These are phyloP conservation scores for Lasius platythorax DNA, from an alignment of 2,888 invertebrate species.

Conservation along the genomic window DNA sequence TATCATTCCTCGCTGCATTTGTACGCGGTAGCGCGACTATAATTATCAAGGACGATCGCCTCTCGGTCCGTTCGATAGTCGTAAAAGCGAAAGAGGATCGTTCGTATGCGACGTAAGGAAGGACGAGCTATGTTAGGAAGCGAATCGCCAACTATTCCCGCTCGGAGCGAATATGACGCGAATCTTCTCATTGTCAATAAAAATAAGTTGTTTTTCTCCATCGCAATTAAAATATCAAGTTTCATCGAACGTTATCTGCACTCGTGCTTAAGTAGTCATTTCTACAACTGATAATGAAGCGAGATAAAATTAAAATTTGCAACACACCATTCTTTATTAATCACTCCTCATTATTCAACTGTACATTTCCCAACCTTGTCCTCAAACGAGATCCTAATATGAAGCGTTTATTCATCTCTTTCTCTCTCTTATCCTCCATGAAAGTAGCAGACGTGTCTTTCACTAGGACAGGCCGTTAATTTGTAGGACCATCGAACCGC, in stretches of 20 bases:
- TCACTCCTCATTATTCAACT: neutral
- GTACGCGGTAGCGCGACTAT: conserved; percentile 26
- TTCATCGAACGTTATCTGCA: neutral
- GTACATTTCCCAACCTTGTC: neutral
- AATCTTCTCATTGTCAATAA: conserved; percentile 22
- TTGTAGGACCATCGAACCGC: conserved; percentile 79
- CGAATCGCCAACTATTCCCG: conserved; percentile 23
- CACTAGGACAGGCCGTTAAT: conserved; percentile 77
- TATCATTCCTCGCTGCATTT: neutral
- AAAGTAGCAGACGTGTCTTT: conserved; percentile 25
- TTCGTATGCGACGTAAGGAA: conserved; percentile 44
- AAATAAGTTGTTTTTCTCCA: conserved; percentile 23
- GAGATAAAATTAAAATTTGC: neutral
- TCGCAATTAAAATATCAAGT: conserved; percentile 20
- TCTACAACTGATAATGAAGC: neutral
- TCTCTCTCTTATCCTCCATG: neutral
- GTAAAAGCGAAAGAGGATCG: conserved; percentile 41
- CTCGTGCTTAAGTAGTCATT: neutral
- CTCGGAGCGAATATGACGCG: conserved; percentile 37
- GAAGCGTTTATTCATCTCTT: conserved; percentile 5
- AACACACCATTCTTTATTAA: neutral
- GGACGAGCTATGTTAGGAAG: conserved; percentile 42
- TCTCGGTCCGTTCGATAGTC: conserved; percentile 29
- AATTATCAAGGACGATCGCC: conserved; percentile 53
- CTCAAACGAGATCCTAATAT: neutral